Evolutionary conservation across 2,888 invertebrate species (phyloP), one percentile per base, ranked within the genome.

Genomic region (Morpho achilles): DNA sequence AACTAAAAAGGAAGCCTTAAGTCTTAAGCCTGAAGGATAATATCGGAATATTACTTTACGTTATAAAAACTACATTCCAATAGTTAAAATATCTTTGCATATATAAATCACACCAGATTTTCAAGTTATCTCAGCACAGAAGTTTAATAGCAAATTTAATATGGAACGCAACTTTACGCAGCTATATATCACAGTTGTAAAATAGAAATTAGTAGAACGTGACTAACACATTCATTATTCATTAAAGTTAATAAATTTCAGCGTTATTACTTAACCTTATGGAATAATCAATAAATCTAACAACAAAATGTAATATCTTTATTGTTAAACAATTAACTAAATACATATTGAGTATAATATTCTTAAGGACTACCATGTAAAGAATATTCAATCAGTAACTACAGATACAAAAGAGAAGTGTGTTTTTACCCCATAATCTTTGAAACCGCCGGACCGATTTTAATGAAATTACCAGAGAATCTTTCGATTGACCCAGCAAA

Each of bases 81-180:
- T 32, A 32, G 32, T 32, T 32, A 5, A 16, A 4, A 46, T 46
- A 3, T 46, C n/a, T 10, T 45, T n/a, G 5, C n/a, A 16, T 45
- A 16, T 10, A 46, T 46, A 7, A 16, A 16, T 46, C 45, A 10
- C 10, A 46, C 45, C 45, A 46, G 10, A 46, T 22, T 8, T 8
- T 8, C 23, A 23, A 22, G n/a, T 23, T 9, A 47, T 47, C 9
- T 10, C 8, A n/a, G 4, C 22, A 44, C 10, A 43, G 43, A 51
- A 23, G n/a, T 55, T 58, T 58, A 56, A 59, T 60, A 64, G 65
- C 62, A 63, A 62, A 64, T 64, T 64, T 56, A 59, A 61, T 61
- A 59, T 55, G 61, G 57, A 56, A 50, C 53, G 52, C 53, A 52
- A 22, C 32, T 59, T 61, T 55, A 54, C 46, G 32, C 53, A 54